Conservation (phyloP, 2,888 invertebrate genomes). For the Mythimna pallens region DNA sequence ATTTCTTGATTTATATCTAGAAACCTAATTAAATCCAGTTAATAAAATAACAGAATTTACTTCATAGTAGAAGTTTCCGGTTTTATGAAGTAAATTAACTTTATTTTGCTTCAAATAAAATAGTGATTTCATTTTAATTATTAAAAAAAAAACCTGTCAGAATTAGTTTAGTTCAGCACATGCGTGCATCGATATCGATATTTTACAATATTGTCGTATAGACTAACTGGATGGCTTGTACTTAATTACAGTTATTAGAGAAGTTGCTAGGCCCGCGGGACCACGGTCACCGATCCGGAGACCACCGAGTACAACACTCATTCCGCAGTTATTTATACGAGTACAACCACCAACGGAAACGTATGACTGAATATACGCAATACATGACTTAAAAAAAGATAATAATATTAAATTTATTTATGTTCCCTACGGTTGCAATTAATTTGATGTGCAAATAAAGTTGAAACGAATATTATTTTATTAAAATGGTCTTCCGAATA, state of each 20-base stretch:
- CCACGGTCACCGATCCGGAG: conserved; percentile 77
- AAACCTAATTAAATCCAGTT: not conserved
- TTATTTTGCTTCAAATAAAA: not conserved
- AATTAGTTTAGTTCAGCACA: not conserved
- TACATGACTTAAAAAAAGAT: conserved; percentile 67
- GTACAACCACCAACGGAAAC: conserved; percentile 54
- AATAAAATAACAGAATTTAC: not conserved
- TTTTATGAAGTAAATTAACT: not conserved
- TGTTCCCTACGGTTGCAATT: conserved; percentile 46
- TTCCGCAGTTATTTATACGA: conserved; percentile 72
- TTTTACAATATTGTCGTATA: conserved; percentile 46
- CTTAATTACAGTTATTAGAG: conserved; percentile 87
- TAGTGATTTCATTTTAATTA: not conserved
- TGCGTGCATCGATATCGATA: conserved; percentile 57
- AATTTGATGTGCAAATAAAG: conserved; percentile 61
- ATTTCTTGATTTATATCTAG: not conserved
- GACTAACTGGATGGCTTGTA: conserved; percentile 77
- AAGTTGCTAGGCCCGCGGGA: conserved; percentile 78
- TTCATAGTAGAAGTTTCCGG: not conserved
- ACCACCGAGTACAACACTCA: conserved; percentile 75
- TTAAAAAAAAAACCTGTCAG: not conserved
- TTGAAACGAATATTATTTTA: conserved; percentile 56
- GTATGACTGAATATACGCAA: conserved; percentile 70
- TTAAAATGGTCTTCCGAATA: conserved; percentile 51
- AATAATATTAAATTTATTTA: conserved; percentile 50